A percentile compares a stretch with the other conserved stretches of the same genome.
These are phyloP conservation scores for Glyphotaelius pellucidus DNA, from an alignment of 2,888 invertebrate genomes.

Conservation along the genomic window DNA sequence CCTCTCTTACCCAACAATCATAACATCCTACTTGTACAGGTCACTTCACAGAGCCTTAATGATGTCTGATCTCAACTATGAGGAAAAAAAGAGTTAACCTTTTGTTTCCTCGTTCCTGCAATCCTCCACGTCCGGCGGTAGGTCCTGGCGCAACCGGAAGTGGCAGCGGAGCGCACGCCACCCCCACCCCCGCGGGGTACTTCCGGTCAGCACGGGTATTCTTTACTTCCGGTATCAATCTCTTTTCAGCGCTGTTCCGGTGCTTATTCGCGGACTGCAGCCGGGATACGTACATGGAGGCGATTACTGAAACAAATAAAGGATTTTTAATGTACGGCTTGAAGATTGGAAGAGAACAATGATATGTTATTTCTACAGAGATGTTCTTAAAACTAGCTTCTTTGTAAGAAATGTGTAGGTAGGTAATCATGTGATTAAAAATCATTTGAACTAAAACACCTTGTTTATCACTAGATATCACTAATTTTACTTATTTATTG, in stretches of 20 bases:
- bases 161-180: slow-evolving; percentile 32
- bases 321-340: background rate
- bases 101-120: slow-evolving; percentile 12
- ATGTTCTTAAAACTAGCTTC: background rate
- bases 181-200: background rate
- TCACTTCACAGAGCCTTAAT: background rate
- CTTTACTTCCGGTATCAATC: slow-evolving; percentile 40
- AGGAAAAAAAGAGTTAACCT: background rate
- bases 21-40: background rate
- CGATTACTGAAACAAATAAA: slow-evolving; percentile 30
- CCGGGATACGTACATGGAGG: slow-evolving; percentile 27
- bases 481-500: no score
- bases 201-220: slow-evolving; percentile 29
- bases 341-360: background rate
- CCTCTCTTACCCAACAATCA: background rate
- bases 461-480: background rate
- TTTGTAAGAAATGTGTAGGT: background rate
- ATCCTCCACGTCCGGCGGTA: background rate
- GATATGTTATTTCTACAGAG: background rate
- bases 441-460: background rate
- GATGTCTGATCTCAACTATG: background rate
- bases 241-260: slow-evolving; percentile 14
- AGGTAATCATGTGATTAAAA: background rate
- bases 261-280: slow-evolving; percentile 18
- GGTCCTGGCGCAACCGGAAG: slow-evolving; percentile 28